Percentiles rank a stretch among this genome's conserved stretches.
phyloP scores from a whole-genome alignment of 2,888 invertebrate genomes.

The Machimus atricapillus region DNA sequence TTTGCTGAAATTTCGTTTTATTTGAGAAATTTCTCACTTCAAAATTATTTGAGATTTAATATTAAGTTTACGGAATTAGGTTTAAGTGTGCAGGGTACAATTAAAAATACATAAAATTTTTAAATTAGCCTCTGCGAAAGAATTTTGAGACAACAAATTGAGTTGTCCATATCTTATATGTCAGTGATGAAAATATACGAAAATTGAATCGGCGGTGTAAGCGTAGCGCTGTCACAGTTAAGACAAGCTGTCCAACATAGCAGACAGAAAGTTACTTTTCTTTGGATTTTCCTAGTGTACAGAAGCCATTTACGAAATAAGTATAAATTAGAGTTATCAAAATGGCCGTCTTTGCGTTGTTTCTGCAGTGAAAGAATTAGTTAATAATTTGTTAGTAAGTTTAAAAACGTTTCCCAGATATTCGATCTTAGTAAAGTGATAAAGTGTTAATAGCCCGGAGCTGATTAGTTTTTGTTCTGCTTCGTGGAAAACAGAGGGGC shows the following conservation, averaged over 20 bases:
- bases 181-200: too few species aligned
- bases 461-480: neutral
- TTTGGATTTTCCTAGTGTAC: neutral
- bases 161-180: too few species aligned
- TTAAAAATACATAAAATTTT: too few species aligned
- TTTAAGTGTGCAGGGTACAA: too few species aligned
- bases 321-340: neutral
- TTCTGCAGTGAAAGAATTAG: constrained; percentile 66
- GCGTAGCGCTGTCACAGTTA: neutral
- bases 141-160: too few species aligned
- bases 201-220: too few species aligned
- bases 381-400: neutral
- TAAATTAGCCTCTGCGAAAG: too few species aligned
- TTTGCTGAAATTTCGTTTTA: too few species aligned
- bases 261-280: neutral
- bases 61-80: too few species aligned
- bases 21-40: too few species aligned
- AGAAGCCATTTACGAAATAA: neutral
- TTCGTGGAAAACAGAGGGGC: neutral
- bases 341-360: constrained; percentile 33
- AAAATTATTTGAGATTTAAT: too few species aligned
- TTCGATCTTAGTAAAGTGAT: neutral
- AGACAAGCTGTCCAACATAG: neutral
- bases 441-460: neutral
- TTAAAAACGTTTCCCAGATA: neutral